Evolutionary conservation across 2,113 vertebrate species (phyloP).

Genomic region (Eonycteris spelaea): DNA sequence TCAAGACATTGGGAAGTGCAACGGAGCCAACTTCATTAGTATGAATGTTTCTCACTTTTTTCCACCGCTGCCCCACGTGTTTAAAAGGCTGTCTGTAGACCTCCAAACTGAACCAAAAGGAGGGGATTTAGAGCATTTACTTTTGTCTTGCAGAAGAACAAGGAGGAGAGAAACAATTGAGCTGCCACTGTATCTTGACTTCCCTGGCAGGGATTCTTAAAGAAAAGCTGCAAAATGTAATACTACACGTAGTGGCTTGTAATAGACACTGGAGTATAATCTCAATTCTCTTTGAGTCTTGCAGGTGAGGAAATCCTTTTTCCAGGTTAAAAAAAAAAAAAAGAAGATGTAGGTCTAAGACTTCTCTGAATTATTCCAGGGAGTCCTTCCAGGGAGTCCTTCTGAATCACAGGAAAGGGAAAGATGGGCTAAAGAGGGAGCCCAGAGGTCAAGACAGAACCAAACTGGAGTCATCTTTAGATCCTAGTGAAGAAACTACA

Average conservation of each 20-base stretch:
- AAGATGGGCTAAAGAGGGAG: not conserved
- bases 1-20: not conserved
- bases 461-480: not conserved
- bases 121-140: not conserved
- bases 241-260: not conserved
- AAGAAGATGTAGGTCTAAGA: not conserved
- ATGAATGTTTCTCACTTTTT: not conserved
- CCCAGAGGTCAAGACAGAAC: not conserved
- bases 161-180: not conserved
- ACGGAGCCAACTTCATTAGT: accelerated
- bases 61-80: not conserved
- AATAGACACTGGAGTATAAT: not conserved
- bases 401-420: not conserved
- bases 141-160: not conserved
- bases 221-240: constrained; percentile 2
- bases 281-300: not conserved
- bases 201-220: not conserved
- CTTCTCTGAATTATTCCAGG: not conserved
- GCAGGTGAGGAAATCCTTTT: not conserved
- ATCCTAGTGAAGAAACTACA: not conserved
- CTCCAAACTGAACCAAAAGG: not conserved
- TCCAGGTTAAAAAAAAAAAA: constrained; percentile 36
- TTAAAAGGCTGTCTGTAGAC: not conserved
- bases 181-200: not conserved
- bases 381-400: not conserved